Evolutionary conservation across 23 tunicate genomes (phyloP), one percentile per base, ranked within the genome.

Genomic region (Halocynthia aurantium): DNA sequence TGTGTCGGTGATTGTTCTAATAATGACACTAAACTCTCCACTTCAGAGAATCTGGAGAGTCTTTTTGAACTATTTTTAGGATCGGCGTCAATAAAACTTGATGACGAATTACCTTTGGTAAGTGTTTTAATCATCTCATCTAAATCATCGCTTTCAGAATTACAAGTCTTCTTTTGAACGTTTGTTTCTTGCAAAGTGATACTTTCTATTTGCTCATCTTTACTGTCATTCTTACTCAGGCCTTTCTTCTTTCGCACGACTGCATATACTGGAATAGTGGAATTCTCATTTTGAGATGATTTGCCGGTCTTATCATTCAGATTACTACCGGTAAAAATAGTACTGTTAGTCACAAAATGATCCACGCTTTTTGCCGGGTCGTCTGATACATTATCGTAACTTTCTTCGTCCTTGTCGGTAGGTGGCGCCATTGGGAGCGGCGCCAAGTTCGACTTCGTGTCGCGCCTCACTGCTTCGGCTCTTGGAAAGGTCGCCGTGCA

Each of bases 21-120:
- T 21, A 64, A 62, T 74, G 78, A 74, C 78, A 74, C 56, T 8
- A 74, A 20, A 56, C 78, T 74, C 56, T 74, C 78, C 9, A 74
- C 78, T 22, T 74, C 78, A 8, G 78, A 74, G 56, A 74, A 74
- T 44, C 78, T 62, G 0, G 78, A 74, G 18, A 53, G 55, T 74
- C 78, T 53, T 11, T 15, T 54, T 13, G 56, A 15, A 65, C 49
- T 65, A 20, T 49, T 49, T 40, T 20, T 6, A 20, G 6, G 70
- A 65, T 9, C 6, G 22, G 22, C 70, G 5, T 65, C 1, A 9
- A 20, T 65, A 8, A 49, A 15, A 9, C 10, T 15, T 65, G 22
- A 40, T 9, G 17, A 8, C n/a, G 22, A 49, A 15, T 65, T 65
- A 31, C 44, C 1, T 11, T 11, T 8, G 5, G 70, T 65, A 40